Conservation (phyloP, 2,888 invertebrate genomes). For the Aspidiotus rigidus region DNA sequence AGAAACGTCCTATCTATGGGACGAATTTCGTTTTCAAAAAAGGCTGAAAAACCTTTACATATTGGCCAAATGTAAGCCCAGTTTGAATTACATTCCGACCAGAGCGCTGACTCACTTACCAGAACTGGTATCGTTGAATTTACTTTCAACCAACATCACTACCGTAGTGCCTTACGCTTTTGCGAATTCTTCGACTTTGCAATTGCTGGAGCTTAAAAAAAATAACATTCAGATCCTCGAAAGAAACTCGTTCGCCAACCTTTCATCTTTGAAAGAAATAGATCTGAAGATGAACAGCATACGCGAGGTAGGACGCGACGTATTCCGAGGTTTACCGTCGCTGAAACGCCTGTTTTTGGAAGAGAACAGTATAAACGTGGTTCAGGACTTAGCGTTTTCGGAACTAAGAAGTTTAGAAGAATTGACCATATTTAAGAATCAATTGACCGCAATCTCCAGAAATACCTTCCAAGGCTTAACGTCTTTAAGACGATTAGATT, state of each 20-base stretch:
- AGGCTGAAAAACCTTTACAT: conserved; percentile 61
- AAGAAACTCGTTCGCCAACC: conserved; percentile 61
- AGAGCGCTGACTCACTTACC: conserved; percentile 58
- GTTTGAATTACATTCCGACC: conserved; percentile 60
- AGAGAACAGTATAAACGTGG: conserved; percentile 71
- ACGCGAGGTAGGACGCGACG: conserved; percentile 59
- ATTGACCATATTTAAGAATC: conserved; percentile 70
- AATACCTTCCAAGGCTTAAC: conserved; percentile 69
- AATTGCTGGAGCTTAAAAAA: conserved; percentile 57
- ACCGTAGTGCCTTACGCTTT: conserved; percentile 63
- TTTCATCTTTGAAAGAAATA: conserved; percentile 58
- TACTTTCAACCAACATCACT: conserved; percentile 63
- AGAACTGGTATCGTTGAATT: conserved; percentile 56
- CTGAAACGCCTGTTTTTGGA: conserved; percentile 68
- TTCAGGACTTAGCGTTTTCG: conserved; percentile 75
- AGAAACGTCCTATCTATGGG: conserved; percentile 63
- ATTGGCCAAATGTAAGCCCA: conserved; percentile 58
- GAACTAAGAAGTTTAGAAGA: conserved; percentile 64
- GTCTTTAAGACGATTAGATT: conserved; percentile 61
- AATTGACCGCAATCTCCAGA: conserved; percentile 62
- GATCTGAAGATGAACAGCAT: conserved; percentile 69
- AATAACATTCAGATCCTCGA: conserved; percentile 61
- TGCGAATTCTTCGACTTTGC: conserved; percentile 59
- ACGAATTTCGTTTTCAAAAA: conserved; percentile 62
- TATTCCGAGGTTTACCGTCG: conserved; percentile 63